Conservation (phyloP, 1,140 invertebrate genomes). For the Archivesica marissinica region DNA sequence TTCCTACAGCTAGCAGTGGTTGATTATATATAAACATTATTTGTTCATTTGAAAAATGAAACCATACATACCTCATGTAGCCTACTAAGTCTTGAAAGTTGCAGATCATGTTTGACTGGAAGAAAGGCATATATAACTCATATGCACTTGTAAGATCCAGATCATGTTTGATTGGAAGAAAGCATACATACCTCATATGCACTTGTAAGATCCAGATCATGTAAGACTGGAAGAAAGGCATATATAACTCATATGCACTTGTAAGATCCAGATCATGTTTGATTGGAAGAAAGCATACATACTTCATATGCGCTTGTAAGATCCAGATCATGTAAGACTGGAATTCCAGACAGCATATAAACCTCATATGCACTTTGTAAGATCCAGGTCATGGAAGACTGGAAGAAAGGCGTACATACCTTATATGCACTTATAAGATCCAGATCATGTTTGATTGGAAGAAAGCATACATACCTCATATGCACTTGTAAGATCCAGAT, state of each 20-base stretch:
- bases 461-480: too few species aligned
- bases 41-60: neutral
- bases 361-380: neutral
- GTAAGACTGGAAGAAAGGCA: conserved; percentile 1
- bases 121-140: too few species aligned
- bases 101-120: too few species aligned
- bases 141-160: too few species aligned
- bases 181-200: too few species aligned
- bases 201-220: neutral
- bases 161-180: too few species aligned
- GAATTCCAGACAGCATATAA: conserved; percentile 49
- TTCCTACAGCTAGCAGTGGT: neutral
- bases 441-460: too few species aligned
- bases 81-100: too few species aligned
- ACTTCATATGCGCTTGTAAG: conserved; percentile 83
- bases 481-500: too few species aligned
- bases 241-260: conserved; percentile 83
- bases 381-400: conserved; percentile 81
- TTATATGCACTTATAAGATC: too few species aligned
- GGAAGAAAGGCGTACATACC: conserved; percentile 78
- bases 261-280: conserved; percentile 80
- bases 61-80: too few species aligned
- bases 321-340: conserved; percentile 70
- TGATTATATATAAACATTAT: neutral
- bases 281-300: conserved; percentile 81